These are phyloP conservation scores for Holothuria scabra DNA, from an alignment of 53 echinoderm and acorn worm species.

Conservation along the genomic window DNA sequence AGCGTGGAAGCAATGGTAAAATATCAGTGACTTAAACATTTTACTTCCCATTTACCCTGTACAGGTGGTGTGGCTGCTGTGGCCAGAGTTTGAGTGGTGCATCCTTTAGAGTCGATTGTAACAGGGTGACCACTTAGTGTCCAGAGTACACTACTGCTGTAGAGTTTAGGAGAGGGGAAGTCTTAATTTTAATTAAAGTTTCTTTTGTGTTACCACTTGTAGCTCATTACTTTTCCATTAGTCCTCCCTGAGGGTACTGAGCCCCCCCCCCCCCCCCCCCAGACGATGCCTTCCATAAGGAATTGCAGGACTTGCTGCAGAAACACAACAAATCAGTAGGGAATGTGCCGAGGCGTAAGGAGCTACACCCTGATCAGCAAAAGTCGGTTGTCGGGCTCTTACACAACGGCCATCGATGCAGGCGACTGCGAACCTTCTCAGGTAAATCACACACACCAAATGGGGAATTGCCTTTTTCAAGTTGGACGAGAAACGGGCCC, in stretches of 20 bases:
- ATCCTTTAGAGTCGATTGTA: slow-evolving; percentile 2
- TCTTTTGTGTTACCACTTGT: not conserved
- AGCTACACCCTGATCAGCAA: not conserved
- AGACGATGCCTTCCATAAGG: slow-evolving; percentile 17
- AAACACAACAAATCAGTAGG: slow-evolving; percentile 41
- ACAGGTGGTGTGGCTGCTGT: slow-evolving; percentile 34
- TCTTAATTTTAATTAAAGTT: not conserved
- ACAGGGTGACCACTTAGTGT: slow-evolving; percentile 25
- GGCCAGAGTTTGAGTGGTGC: slow-evolving; percentile 25
- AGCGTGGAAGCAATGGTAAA: not conserved
- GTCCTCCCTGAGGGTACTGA: no score
- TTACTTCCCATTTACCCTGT: not conserved
- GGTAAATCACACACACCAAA: slow-evolving; percentile 50
- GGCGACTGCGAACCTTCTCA: slow-evolving; percentile 61
- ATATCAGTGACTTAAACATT: not conserved
- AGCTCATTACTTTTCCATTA: not conserved
- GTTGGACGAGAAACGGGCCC: slow-evolving; percentile 38
- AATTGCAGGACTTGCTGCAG: slow-evolving; percentile 21
- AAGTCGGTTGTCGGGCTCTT: slow-evolving; percentile 12
- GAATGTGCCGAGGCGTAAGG: slow-evolving; percentile 9
- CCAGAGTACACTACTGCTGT: slow-evolving; percentile 4
- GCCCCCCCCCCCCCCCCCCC: no score
- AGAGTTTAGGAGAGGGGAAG: not conserved
- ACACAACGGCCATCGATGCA: not conserved
- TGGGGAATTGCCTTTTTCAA: slow-evolving; percentile 13